These are phyloP conservation scores for Laterallus jamaicensis DNA, from an alignment of 2,113 vertebrate genomes.

Conservation along the genomic window DNA sequence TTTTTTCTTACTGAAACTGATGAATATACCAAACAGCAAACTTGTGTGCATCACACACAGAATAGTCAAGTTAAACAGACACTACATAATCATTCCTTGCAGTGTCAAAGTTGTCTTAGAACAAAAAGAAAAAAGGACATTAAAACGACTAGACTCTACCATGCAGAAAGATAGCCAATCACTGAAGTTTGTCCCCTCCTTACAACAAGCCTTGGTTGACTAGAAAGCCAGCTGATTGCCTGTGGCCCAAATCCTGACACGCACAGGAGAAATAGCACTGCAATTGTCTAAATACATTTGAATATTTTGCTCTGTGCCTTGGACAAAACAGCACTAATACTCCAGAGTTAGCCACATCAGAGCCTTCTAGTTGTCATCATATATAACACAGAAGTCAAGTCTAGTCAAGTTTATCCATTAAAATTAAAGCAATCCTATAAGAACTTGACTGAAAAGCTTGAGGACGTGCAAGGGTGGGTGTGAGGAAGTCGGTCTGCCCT, in stretches of 20 bases:
- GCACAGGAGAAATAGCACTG: background rate
- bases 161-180: background rate
- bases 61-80: background rate
- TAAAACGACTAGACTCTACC: background rate
- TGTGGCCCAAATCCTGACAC: background rate
- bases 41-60: too few relatives aligned
- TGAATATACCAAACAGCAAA: background rate
- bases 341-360: background rate
- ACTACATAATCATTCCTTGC: background rate
- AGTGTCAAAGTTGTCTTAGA: background rate
- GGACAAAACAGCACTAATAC: background rate
- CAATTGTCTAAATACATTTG: background rate
- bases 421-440: background rate
- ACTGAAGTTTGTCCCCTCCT: background rate
- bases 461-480: rapidly evolving
- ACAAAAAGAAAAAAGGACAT: background rate
- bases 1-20: background rate
- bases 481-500: background rate
- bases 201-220: background rate
- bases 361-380: background rate
- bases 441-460: background rate
- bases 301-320: background rate
- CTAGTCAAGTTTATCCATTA: background rate
- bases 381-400: background rate
- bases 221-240: background rate